phyloP scores from a whole-genome alignment of 2,797 vertebrate genomes.

The Falco peregrinus region DNA sequence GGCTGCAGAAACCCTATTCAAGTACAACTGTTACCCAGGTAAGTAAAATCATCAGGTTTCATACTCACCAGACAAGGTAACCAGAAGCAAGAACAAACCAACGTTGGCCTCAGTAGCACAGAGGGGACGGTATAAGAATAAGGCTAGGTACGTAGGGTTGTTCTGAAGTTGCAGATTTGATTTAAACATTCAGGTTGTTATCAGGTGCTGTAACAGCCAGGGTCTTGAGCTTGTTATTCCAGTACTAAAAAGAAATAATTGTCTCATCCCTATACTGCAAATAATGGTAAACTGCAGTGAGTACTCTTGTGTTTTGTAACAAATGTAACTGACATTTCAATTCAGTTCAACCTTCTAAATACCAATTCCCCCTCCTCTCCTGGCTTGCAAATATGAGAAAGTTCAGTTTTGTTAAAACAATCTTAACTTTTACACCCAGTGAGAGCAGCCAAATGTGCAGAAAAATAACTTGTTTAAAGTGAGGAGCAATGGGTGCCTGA shows the following conservation, averaged over 20 bases:
- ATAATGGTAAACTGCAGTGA: neutral
- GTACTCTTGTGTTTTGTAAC: neutral
- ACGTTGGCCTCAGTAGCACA: neutral
- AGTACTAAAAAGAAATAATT: neutral
- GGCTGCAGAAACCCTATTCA: neutral
- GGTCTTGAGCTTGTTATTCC: neutral
- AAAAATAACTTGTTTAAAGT: neutral
- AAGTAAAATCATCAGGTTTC: neutral
- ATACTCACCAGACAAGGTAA: neutral
- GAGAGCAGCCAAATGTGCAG: neutral
- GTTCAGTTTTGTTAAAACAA: neutral
- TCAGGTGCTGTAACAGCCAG: neutral
- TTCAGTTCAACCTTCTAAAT: neutral
- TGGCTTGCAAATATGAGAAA: neutral
- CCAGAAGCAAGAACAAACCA: neutral
- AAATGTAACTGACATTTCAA: neutral
- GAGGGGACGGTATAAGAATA: neutral
- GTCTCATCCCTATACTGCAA: neutral
- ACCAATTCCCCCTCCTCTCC: neutral
- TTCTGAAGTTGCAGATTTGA: neutral
- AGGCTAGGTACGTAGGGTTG: neutral
- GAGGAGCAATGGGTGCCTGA: fast-evolving
- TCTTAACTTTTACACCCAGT: neutral
- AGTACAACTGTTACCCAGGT: neutral
- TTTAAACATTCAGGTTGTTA: neutral